Evolutionary conservation across 2,888 invertebrate species (phyloP).

Genomic region (Zelleria hepariella): DNA sequence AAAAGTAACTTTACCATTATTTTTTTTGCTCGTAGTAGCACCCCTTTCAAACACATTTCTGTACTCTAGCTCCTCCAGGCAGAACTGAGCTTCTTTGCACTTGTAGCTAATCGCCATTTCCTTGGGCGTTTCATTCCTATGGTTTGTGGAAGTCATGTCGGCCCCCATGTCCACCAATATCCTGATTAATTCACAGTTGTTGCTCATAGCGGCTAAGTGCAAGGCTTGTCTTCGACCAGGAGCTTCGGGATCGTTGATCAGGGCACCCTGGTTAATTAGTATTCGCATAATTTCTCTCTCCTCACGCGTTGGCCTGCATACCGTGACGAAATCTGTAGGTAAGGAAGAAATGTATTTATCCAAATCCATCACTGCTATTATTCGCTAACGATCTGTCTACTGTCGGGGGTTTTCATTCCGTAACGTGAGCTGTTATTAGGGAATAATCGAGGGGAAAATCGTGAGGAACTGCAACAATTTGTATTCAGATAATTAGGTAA

Average conservation of each 20-base stretch:
- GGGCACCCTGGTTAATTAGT: constrained; percentile 42
- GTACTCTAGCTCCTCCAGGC: constrained; percentile 26
- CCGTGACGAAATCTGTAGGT: constrained; percentile 51
- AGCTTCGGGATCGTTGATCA: constrained; percentile 41
- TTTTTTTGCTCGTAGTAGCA: constrained; percentile 4
- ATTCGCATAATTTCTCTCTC: constrained; percentile 44
- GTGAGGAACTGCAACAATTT: too few relatives aligned
- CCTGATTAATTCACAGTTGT: constrained; percentile 43
- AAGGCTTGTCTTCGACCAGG: constrained; percentile 58
- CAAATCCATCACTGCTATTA: neutral
- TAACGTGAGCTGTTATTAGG: too few relatives aligned
- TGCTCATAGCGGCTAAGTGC: constrained; percentile 65
- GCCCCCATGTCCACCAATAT: constrained; percentile 47
- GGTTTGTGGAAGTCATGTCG: constrained; percentile 35
- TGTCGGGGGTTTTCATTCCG: too few relatives aligned
- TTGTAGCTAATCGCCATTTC: constrained; percentile 44
- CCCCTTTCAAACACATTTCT: neutral
- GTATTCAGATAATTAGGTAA: too few relatives aligned
- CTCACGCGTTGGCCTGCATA: constrained; percentile 42
- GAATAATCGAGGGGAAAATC: too few relatives aligned
- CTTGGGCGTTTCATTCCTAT: constrained; percentile 45
- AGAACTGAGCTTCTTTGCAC: constrained; percentile 33
- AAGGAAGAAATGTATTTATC: neutral
- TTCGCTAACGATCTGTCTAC: too few relatives aligned
- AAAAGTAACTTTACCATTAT: too few relatives aligned